Base-by-base conservation (phyloP, 2,797 vertebrate genomes). In the Sebastes ruberrimus region DNA sequence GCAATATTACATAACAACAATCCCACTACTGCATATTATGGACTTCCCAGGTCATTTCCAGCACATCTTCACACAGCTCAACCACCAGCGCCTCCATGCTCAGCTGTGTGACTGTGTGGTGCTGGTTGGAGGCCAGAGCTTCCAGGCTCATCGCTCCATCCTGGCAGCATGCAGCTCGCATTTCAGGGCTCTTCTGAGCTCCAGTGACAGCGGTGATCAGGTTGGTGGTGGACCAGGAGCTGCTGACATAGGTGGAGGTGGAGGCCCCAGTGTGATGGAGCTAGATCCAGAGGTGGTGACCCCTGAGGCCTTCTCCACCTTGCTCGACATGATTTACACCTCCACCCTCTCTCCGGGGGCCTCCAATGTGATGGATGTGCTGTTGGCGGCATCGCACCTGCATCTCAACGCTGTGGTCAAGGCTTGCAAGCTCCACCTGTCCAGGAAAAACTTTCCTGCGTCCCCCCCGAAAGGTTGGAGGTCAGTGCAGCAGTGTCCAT, bases 321-420 rank as follows among this genome's bases (percentile, higher is more conserved):
- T 99, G 71, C 94, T 99, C 20, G 97, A 99, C 88, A 99, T 99
- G 98, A 98, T 99, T 95, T 99, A 99, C 74, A 99, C 98, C 1
- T 99, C 99, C 83, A 98, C 96, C 0, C 96, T 99, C 4, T 97
- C 97, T 87, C 95, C 98, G 2, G 96, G 97, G 13, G 95, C 97
- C 84, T 99, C 98, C 88, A 99, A 99, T 1, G 98, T 98, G 35
- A 99, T 99, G 98, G 98, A 99, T 64, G 97, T 99, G 71, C 92
- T 99, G 83, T 56, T 99, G 92, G 98, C 98, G 0, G 98, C 98
- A 0, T 99, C 98, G 4, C 97, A 99, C 89, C 94, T 99, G 80
- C 98, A 99, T 86, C 94, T 99, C 69, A 99, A 99, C 81, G 92
- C 96, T 0, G 98, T 99, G 46, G 98, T 99, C 57, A 99, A 99